Evolutionary conservation across 2,888 invertebrate species (phyloP), one percentile per base, ranked within the genome.

Genomic region (Polydrusus tereticollis): DNA sequence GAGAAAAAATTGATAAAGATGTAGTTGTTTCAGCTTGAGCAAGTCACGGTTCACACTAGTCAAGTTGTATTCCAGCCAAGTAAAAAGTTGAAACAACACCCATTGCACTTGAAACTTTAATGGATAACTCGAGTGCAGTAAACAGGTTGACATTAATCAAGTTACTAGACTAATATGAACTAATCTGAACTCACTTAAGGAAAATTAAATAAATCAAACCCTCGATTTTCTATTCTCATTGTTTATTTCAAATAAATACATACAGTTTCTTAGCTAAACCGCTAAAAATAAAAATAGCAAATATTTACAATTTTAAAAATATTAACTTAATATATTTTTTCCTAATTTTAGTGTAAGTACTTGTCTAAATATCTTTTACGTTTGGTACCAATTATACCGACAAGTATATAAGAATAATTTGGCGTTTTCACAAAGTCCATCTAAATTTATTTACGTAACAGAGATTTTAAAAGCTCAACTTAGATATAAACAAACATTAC

Each of bases 361-460:
- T 69, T 65, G 69, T 58, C 65, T 63, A n/a, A 7, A 33, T 12
- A n/a, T n/a, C n/a, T 26, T 33, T 18, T 10, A 18, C 8, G 50
- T 33, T 29, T 47, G n/a, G 26, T 45, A 47, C 58, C 14, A 14
- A 45, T 16, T 45, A n/a, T 21, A 23, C 29, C 20, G 58, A 59
- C 41, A 59, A 41, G 41, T 59, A 59, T 14, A 21, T 36, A 26
- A 26, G 14, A 16, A 52, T 52, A 38, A 29, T n/a, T 29, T 8
- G n/a, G 14, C 21, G 33, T 18, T 36, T 18, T 64, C n/a, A 52
- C 84, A 43, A 92, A 83, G 0, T 92, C 93, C 71, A 92, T 2
- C 18, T 5, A 29, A 26, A 29, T 26, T 8, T 10, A 45, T 10
- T 3, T 45, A 45, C n/a, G n/a, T 7, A 45, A 45, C 20, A 21